A percentile compares a stretch with the other conserved stretches of the same genome.
These are phyloP conservation scores for Ficedula albicollis DNA, from an alignment of 2,797 vertebrate species.

Conservation along the genomic window DNA sequence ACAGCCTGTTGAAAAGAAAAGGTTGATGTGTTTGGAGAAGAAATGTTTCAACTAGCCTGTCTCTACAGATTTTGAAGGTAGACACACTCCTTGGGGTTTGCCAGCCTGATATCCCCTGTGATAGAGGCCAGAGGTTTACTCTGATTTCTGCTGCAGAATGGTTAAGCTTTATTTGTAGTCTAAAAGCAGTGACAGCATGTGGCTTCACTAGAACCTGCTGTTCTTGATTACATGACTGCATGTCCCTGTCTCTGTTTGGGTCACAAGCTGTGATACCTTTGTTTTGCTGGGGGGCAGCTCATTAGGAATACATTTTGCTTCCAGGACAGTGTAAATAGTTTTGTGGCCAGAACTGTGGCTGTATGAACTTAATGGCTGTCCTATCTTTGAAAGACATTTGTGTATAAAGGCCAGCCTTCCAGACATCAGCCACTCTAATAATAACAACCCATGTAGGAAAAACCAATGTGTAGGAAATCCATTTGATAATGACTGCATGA, in stretches of 20 bases:
- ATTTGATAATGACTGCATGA: neutral
- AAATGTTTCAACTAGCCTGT: neutral
- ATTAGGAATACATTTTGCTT: neutral
- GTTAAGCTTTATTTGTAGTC: neutral
- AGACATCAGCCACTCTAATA: neutral
- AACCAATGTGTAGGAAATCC: neutral
- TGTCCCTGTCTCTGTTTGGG: neutral
- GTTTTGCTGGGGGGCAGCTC: neutral
- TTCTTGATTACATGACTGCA: neutral
- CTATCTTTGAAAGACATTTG: slow-evolving; percentile 3
- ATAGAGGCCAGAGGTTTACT: neutral
- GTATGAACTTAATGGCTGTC: neutral
- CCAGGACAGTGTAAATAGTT: neutral
- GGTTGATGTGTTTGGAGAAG: neutral
- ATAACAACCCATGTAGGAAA: neutral
- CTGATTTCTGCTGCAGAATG: neutral
- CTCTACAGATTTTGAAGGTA: neutral
- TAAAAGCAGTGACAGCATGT: neutral
- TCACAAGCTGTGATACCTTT: neutral
- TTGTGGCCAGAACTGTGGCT: neutral
- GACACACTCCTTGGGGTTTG: neutral
- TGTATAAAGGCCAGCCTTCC: neutral
- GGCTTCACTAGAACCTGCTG: neutral
- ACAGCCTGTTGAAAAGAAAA: neutral
- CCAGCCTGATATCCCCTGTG: neutral